Evolutionary conservation across 2,113 vertebrate species (phyloP).

Genomic region (Noctilio leporinus): DNA sequence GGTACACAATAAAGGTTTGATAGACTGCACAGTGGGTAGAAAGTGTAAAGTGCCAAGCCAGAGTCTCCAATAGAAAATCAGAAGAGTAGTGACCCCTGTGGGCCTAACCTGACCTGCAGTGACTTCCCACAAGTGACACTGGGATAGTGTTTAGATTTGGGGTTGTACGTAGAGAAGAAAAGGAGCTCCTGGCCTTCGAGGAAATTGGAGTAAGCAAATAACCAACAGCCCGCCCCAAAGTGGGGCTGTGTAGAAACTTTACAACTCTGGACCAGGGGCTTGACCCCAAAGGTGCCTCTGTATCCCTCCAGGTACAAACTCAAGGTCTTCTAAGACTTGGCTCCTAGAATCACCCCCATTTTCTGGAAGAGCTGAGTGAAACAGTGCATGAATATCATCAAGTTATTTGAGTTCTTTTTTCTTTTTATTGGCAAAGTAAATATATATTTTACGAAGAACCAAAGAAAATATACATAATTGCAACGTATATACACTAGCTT

Average conservation of each 20-base stretch:
- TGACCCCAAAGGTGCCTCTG: not conserved
- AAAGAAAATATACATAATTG: constrained; percentile 90
- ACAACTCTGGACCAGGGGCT: too few species aligned
- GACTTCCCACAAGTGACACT: not conserved
- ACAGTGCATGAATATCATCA: not conserved
- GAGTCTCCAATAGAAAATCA: not conserved
- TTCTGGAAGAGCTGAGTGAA: constrained; percentile 36
- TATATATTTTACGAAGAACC: constrained; percentile 91
- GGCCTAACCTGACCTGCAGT: not conserved
- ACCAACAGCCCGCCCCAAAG: accelerated
- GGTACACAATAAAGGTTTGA: not conserved
- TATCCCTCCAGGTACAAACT: not conserved
- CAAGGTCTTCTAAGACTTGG: not conserved
- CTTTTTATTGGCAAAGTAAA: constrained; percentile 97
- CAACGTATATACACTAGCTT: constrained; percentile 84
- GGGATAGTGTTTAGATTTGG: not conserved
- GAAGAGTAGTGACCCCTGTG: not conserved
- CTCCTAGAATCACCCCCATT: not conserved
- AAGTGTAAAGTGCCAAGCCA: not conserved
- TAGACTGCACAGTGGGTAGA: not conserved
- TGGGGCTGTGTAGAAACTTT: not conserved
- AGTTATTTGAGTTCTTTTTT: constrained; percentile 76
- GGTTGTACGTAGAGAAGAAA: not conserved
- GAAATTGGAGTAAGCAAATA: not conserved
- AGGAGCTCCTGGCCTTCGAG: not conserved